These are phyloP conservation scores for Ornithorhynchus anatinus DNA, from an alignment of 2,113 vertebrate genomes.

Conservation along the genomic window DNA sequence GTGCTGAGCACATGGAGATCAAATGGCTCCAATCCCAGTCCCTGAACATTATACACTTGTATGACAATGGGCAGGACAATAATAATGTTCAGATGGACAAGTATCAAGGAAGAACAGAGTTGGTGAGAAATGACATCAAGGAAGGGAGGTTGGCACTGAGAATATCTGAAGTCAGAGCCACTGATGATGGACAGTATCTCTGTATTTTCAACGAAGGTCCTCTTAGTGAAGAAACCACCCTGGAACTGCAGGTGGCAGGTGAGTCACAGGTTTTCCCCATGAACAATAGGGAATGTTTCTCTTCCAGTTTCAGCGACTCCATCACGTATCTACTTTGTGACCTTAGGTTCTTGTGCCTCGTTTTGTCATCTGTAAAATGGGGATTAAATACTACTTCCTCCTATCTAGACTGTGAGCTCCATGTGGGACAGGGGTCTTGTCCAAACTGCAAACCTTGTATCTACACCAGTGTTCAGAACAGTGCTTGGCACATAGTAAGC, in stretches of 20 bases:
- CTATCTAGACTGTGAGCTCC: no score
- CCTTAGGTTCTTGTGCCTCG: no score
- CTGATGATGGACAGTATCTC: conserved; percentile 26
- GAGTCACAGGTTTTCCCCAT: no score
- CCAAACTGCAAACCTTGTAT: no score
- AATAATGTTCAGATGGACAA: neutral
- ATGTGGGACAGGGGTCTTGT: no score
- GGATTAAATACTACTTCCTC: no score
- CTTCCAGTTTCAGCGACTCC: no score
- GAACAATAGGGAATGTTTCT: no score
- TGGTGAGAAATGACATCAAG: neutral
- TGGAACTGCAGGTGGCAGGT: conserved; percentile 33
- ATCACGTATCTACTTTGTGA: no score
- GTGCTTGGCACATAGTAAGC: no score
- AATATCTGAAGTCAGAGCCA: neutral
- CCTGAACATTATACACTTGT: neutral
- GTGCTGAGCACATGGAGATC: neutral
- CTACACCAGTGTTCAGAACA: no score
- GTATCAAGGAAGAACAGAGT: neutral
- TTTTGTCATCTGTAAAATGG: no score
- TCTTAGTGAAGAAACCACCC: conserved; percentile 5
- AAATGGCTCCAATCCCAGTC: neutral
- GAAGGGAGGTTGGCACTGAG: conserved; percentile 11
- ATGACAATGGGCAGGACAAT: neutral
- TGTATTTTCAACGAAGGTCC: neutral